A percentile compares a stretch with the other conserved stretches of the same genome.
These are phyloP conservation scores for Corydoras maculifer DNA, from an alignment of 2,113 vertebrate genomes.

Conservation along the genomic window DNA sequence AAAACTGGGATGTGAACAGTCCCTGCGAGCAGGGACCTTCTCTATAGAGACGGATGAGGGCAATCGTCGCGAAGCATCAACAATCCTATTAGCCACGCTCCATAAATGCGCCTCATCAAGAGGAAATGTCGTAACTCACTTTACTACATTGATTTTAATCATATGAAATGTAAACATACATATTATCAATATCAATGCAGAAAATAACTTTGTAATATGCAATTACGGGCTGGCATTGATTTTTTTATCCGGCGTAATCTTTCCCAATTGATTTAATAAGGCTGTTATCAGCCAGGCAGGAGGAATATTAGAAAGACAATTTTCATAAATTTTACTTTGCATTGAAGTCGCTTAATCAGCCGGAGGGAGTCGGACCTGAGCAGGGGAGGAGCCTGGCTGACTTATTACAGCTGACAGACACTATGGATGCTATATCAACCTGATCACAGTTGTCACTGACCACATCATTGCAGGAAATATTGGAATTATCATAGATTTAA, in stretches of 20 bases:
- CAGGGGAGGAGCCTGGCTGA: slow-evolving; percentile 49
- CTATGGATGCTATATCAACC: slow-evolving; percentile 66
- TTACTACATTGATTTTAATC: slow-evolving; percentile 80
- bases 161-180: slow-evolving; percentile 82
- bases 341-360: slow-evolving; percentile 53
- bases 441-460: slow-evolving; percentile 60
- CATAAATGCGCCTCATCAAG: slow-evolving; percentile 70
- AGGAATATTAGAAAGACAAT: slow-evolving; percentile 80
- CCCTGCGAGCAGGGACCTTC: slow-evolving; percentile 45
- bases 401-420: slow-evolving; percentile 58
- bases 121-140: slow-evolving; percentile 70
- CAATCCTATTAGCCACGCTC: slow-evolving; percentile 68
- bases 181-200: slow-evolving; percentile 89
- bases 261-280: slow-evolving; percentile 87
- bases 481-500: too few species aligned
- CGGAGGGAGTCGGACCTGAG: slow-evolving; percentile 52
- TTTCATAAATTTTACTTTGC: slow-evolving; percentile 86
- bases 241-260: slow-evolving; percentile 76
- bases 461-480: not conserved
- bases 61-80: slow-evolving; percentile 64
- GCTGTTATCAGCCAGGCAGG: slow-evolving; percentile 74
- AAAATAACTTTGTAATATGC: slow-evolving; percentile 91
- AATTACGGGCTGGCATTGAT: slow-evolving; percentile 88
- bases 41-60: slow-evolving; percentile 59
- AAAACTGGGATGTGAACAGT: not conserved